Conservation (phyloP, 2,113 vertebrate species). For the Notarius quadriscutis region DNA sequence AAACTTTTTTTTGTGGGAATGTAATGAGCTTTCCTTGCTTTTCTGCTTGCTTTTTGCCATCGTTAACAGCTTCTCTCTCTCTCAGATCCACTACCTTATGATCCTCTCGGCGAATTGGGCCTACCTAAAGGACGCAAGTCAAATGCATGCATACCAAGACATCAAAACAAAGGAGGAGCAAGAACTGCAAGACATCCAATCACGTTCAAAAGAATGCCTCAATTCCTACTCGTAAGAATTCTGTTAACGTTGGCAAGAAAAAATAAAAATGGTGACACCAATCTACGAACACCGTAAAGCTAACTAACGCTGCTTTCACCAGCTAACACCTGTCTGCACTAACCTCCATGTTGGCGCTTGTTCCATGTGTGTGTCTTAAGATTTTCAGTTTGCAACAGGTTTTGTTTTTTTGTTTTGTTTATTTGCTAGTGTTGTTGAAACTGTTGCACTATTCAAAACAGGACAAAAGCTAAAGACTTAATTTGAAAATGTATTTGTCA, state of each 20-base stretch:
- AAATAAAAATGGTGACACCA: not conserved
- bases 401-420: not conserved
- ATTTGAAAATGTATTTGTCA: not conserved
- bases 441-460: not conserved
- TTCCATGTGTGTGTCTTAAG: not conserved
- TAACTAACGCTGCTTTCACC: constrained; percentile 83
- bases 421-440: not conserved
- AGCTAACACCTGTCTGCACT: constrained; percentile 66
- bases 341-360: not conserved
- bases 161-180: constrained; percentile 99
- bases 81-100: constrained; percentile 99
- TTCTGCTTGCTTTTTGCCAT: constrained; percentile 89
- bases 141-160: constrained; percentile 98
- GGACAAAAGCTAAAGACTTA: not conserved
- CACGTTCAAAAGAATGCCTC: constrained; percentile 98
- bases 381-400: not conserved
- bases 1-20: constrained; percentile 43
- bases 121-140: constrained; percentile 99
- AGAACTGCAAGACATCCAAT: constrained; percentile 98
- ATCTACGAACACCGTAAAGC: constrained; percentile 63
- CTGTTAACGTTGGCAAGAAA: constrained; percentile 29
- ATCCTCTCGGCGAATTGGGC: constrained; percentile 99
- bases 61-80: constrained; percentile 96
- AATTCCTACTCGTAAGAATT: constrained; percentile 96
- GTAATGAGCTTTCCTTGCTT: constrained; percentile 75